Percentiles rank a stretch among this genome's conserved stretches.
phyloP scores from a whole-genome alignment of 2,113 vertebrate species.

The Empidonax traillii region DNA sequence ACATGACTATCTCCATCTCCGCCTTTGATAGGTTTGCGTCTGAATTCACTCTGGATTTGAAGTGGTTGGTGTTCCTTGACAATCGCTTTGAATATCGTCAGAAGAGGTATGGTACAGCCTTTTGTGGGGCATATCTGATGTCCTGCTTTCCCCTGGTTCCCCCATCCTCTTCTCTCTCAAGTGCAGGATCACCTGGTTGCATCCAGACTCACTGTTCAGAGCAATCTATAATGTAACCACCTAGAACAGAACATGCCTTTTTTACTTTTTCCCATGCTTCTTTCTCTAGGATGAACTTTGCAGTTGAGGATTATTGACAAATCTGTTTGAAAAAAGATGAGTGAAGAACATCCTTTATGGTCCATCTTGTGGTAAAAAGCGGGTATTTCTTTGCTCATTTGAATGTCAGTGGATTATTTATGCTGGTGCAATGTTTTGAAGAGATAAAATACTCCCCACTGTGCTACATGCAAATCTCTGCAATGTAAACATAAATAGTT shows the following conservation, averaged over 20 bases:
- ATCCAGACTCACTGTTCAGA: neutral
- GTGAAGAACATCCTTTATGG: conserved; percentile 32
- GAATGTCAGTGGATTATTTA: conserved; percentile 61
- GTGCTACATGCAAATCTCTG: conserved; percentile 59
- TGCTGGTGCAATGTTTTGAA: conserved; percentile 65
- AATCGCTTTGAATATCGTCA: neutral
- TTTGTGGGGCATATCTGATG: neutral
- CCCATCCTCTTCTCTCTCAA: neutral
- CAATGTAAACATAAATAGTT: conserved; percentile 50
- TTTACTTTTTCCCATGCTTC: neutral
- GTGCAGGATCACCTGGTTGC: neutral
- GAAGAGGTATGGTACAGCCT: neutral
- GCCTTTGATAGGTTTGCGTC: neutral
- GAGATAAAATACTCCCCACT: conserved; percentile 72
- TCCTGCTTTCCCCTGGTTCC: neutral
- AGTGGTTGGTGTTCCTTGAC: neutral
- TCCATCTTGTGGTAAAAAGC: conserved; percentile 46
- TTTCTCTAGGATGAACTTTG: neutral
- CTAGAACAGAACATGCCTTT: neutral
- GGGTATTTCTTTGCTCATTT: conserved; percentile 63
- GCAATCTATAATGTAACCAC: neutral
- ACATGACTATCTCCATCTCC: neutral
- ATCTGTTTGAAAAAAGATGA: neutral
- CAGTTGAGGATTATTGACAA: conserved; percentile 31
- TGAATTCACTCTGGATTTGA: neutral